Percentiles rank a stretch among this genome's conserved stretches.
Conservation (phyloP, 2,888 invertebrate genomes). For the Leptinotarsa haldemani region DNA sequence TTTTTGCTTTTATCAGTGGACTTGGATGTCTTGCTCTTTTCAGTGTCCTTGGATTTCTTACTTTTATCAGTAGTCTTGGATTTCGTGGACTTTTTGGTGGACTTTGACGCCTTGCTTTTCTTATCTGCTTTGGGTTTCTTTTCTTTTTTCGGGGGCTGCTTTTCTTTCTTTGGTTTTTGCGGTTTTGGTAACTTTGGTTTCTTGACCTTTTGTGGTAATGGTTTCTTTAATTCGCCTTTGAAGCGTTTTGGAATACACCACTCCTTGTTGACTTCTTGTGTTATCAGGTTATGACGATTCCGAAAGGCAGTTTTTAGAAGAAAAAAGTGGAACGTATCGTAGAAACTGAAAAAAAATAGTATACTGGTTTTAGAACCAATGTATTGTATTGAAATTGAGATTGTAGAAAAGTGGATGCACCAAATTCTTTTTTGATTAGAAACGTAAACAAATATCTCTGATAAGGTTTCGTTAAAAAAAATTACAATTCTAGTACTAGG, state of each 20-base stretch:
- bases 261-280: conserved; percentile 58
- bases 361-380: not conserved
- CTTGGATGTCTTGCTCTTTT: not conserved
- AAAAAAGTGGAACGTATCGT: conserved; percentile 61
- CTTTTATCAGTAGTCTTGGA: conserved; percentile 46
- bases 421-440: not conserved
- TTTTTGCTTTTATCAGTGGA: not conserved
- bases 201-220: conserved; percentile 52
- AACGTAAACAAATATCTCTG: too few species aligned
- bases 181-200: conserved; percentile 51
- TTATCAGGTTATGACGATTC: conserved; percentile 56
- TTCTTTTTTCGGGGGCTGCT: conserved; percentile 48
- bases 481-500: too few species aligned
- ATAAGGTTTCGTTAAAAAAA: too few species aligned
- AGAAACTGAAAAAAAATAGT: conserved; percentile 56
- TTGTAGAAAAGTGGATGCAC: too few species aligned
- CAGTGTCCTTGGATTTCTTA: conserved; percentile 34
- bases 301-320: conserved; percentile 58
- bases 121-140: conserved; percentile 31
- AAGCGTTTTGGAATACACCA: conserved; percentile 61
- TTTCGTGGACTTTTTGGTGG: conserved; percentile 19
- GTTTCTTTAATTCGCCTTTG: conserved; percentile 57
- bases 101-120: not conserved
- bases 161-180: conserved; percentile 47
- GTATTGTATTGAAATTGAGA: not conserved